Evolutionary conservation across 2,888 invertebrate genomes (phyloP).

Genomic region (Platynereis dumerilii): DNA sequence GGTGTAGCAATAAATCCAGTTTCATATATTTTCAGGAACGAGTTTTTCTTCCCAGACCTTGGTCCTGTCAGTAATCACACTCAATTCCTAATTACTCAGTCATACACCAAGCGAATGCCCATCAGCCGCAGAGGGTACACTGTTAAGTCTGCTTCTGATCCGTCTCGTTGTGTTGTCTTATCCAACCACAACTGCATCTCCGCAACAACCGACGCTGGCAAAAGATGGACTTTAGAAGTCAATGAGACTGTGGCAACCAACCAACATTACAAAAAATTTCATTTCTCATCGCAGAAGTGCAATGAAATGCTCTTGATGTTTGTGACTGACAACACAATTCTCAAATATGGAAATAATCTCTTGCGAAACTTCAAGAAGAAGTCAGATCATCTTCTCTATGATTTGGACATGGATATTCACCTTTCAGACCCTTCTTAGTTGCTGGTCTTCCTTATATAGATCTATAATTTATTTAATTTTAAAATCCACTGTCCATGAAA

Average conservation of each 20-base stretch:
- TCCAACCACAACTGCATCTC: constrained; percentile 17
- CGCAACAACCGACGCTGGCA: background rate
- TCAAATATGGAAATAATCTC: background rate
- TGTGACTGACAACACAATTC: constrained; percentile 1
- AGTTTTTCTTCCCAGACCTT: constrained; percentile 7
- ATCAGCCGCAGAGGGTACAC: background rate
- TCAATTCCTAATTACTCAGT: background rate
- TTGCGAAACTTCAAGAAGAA: too few species aligned
- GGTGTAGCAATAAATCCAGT: background rate
- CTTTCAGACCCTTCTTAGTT: too few species aligned
- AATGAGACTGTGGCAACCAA: background rate
- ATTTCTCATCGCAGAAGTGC: background rate
- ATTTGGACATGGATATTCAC: too few species aligned
- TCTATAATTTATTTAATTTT: too few species aligned
- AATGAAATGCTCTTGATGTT: background rate
- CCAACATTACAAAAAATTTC: constrained; percentile 17
- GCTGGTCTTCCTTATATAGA: too few species aligned
- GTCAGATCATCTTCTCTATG: too few species aligned
- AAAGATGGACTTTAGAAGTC: constrained; percentile 4
- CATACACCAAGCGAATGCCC: background rate
- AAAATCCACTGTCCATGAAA: too few species aligned
- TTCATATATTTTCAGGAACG: constrained; percentile 13
- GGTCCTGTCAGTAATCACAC: too few species aligned
- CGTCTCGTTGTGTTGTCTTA: background rate
- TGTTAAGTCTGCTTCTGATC: constrained; percentile 8